A percentile compares a stretch with the other conserved stretches of the same genome.
Evolutionary conservation across 2,888 invertebrate genomes (phyloP).

Genomic region (Scelioninae gen. 1): DNA sequence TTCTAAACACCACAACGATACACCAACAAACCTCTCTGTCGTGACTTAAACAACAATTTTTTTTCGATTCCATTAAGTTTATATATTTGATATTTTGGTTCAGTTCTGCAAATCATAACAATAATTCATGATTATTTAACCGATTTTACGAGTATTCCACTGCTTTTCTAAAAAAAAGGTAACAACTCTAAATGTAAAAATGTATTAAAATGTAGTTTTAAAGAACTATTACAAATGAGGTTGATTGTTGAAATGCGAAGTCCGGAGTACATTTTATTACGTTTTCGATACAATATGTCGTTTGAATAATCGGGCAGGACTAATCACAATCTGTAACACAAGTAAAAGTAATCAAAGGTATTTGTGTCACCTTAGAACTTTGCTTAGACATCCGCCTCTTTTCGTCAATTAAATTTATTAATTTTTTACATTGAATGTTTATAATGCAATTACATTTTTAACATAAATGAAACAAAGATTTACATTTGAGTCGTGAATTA

Average conservation of each 20-base stretch:
- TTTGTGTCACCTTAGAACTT: conserved; percentile 16
- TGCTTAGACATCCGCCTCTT: background rate
- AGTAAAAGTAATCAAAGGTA: conserved; percentile 29
- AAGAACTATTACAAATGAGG: conserved; percentile 17
- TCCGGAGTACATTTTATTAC: conserved; percentile 56
- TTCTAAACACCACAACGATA: conserved; percentile 12
- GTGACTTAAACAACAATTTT: conserved; percentile 46
- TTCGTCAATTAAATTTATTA: too few species aligned
- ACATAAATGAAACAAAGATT: too few species aligned
- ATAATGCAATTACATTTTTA: too few species aligned
- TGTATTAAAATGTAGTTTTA: conserved; percentile 64
- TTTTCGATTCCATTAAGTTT: background rate
- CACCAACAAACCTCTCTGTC: conserved; percentile 32
- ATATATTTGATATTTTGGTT: conserved; percentile 28
- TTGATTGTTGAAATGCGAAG: conserved; percentile 31
- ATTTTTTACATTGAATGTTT: too few species aligned
- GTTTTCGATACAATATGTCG: conserved; percentile 40
- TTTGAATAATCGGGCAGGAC: conserved; percentile 24
- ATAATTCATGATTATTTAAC: conserved; percentile 19
- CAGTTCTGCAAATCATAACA: conserved; percentile 31
- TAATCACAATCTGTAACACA: conserved; percentile 27
- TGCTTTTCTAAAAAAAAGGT: conserved; percentile 45
- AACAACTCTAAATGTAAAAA: conserved; percentile 58
- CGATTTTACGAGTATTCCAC: conserved; percentile 61
- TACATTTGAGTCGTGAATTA: too few species aligned